Base-by-base conservation (phyloP, 92 coral and sea anemone species). In the Pocillopora grandis region DNA sequence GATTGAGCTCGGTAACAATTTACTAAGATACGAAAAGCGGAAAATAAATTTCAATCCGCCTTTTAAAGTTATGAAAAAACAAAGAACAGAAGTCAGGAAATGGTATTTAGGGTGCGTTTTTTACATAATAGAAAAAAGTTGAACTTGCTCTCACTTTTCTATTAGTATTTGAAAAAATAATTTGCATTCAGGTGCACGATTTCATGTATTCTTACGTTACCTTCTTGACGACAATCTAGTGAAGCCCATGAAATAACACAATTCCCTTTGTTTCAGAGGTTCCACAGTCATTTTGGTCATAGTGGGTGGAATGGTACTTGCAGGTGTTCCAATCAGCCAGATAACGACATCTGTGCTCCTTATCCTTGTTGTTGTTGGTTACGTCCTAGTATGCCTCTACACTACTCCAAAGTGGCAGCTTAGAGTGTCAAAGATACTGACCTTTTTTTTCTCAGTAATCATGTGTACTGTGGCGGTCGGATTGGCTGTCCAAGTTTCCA, bases 381-480 rank as follows among this genome's bases (percentile, higher is more conserved):
- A 71, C 58, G 31, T 78, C 6, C 19, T 85, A 15, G 80, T 90
- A n/a, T 90, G 91, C 77, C 86, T 90, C 58, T 78, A 65, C 68
- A 60, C 86, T 14, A 62, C 82, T 2, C 90, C 75, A 66, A 48
- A 66, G 16, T 85, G 84, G 15, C 92, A 89, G 89, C 87, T 89
- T 48, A 87, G 64, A 52, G 80, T 90, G 49, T 90, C 93, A 62
- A 90, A 90, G 56, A 77, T 90, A 18, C 69, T 90, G 65, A 90
- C 93, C 14, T 90, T 83, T 56, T 58, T 78, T 20, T 90, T 90
- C 37, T 88, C 93, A 17, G 84, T 90, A 10, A 87, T 90, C 64
- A 90, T 90, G 93, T 82, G 88, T 69, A 83, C 81, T 58, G 93
- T 90, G 66, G 65, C 79, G 55, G 84, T 90, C 11, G 93, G 93